A percentile compares a stretch with the other conserved stretches of the same genome.
These are phyloP conservation scores for Pyrrhia umbra DNA, from an alignment of 2,888 invertebrate genomes.

Conservation along the genomic window DNA sequence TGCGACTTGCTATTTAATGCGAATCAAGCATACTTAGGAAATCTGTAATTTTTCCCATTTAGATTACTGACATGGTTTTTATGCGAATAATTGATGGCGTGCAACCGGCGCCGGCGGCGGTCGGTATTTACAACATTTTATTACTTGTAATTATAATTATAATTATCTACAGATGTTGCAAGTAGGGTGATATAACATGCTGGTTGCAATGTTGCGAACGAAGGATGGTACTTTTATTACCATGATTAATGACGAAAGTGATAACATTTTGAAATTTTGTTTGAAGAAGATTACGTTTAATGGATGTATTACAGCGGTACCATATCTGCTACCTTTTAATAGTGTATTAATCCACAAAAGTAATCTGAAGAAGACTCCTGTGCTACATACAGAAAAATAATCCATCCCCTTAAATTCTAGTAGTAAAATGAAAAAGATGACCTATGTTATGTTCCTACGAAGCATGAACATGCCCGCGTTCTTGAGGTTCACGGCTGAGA, in stretches of 20 bases:
- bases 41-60: constrained; percentile 35
- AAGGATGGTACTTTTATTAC: constrained; percentile 10
- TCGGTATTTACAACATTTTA: constrained; percentile 46
- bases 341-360: not conserved
- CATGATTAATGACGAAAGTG: not conserved
- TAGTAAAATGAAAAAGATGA: too few species aligned
- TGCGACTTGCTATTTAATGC: constrained; percentile 8
- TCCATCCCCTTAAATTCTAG: too few species aligned
- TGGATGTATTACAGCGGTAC: too few species aligned
- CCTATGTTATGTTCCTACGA: too few species aligned
- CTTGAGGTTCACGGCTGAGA: too few species aligned
- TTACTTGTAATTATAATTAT: constrained; percentile 50
- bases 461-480: too few species aligned
- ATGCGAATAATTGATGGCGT: constrained; percentile 43
- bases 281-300: not conserved
- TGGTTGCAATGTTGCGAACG: constrained; percentile 13
- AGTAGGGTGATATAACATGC: constrained; percentile 28
- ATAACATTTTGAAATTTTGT: not conserved
- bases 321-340: too few species aligned
- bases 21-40: constrained; percentile 39
- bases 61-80: constrained; percentile 35
- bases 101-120: constrained; percentile 33
- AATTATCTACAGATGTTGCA: constrained; percentile 48
- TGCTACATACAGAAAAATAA: too few species aligned
- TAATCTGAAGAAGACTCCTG: too few species aligned